phyloP scores from a whole-genome alignment of 1,140 invertebrate genomes.

The Phthorimaea operculella region DNA sequence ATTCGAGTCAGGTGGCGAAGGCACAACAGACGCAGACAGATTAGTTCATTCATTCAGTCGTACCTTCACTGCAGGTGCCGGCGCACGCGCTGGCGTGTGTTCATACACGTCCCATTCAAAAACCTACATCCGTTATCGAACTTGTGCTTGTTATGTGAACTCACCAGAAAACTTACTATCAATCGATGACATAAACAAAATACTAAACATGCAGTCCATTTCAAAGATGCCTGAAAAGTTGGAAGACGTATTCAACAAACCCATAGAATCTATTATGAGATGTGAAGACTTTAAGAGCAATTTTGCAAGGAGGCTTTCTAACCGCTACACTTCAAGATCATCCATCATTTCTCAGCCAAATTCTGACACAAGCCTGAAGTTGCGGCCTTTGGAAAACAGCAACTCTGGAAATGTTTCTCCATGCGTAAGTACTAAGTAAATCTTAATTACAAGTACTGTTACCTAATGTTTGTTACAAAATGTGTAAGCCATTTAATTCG shows the following conservation, averaged over 20 bases:
- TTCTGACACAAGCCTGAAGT: conserved; percentile 35
- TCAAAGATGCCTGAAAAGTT: conserved; percentile 22
- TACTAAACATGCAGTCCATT: too few relatives aligned
- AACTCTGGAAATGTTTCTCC: conserved; percentile 17
- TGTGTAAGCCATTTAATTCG: too few relatives aligned
- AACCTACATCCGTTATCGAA: not conserved
- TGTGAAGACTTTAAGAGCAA: conserved; percentile 63
- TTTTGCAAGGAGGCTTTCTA: conserved; percentile 57
- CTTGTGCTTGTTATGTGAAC: not conserved
- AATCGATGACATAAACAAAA: too few relatives aligned
- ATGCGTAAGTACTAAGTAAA: conserved; percentile 33
- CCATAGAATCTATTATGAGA: conserved; percentile 59
- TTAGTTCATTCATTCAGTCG: conserved; percentile 23
- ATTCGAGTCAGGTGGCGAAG: not conserved
- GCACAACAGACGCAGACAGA: not conserved
- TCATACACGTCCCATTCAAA: not conserved
- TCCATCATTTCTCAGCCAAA: conserved; percentile 24
- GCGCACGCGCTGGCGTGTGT: conserved; percentile 30
- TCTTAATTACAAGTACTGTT: too few relatives aligned
- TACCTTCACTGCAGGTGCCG: conserved; percentile 26
- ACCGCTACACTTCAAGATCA: conserved; percentile 46
- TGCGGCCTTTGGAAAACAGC: conserved; percentile 22
- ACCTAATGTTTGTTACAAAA: too few relatives aligned
- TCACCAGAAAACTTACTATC: not conserved
- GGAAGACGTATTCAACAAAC: conserved; percentile 44